A percentile compares a stretch with the other conserved stretches of the same genome.
phyloP scores from a whole-genome alignment of 2,888 invertebrate genomes.

The Sepioteuthis lessoniana region DNA sequence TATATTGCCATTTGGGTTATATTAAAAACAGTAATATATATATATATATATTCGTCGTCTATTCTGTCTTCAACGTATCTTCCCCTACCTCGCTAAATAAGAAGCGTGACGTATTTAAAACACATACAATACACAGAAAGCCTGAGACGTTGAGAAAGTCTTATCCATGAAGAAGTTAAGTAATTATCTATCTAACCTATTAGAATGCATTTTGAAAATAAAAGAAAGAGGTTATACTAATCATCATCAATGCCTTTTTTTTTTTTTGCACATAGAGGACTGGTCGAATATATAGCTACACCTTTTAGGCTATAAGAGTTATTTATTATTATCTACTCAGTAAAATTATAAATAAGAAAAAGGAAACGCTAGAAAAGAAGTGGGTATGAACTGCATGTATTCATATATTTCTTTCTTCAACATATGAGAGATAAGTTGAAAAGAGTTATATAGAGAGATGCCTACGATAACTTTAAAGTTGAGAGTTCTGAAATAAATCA shows the following conservation, averaged over 20 bases:
- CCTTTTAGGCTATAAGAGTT: neutral
- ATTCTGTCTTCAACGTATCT: neutral
- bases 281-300: neutral
- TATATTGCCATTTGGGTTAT: no score
- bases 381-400: no score
- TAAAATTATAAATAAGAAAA: no score
- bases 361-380: no score
- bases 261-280: neutral
- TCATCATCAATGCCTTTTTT: neutral
- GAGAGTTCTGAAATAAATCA: no score
- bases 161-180: neutral
- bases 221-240: neutral
- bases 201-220: neutral
- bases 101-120: neutral
- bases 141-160: neutral
- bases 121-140: neutral
- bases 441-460: neutral
- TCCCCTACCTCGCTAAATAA: neutral
- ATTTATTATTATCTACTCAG: no score
- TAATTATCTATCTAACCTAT: neutral
- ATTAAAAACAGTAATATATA: no score
- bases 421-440: neutral
- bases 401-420: neutral
- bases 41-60: no score
- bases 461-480: no score